Percentiles rank a stretch among this genome's conserved stretches.
phyloP scores from a whole-genome alignment of 1,140 invertebrate species.

The Solen grandis region DNA sequence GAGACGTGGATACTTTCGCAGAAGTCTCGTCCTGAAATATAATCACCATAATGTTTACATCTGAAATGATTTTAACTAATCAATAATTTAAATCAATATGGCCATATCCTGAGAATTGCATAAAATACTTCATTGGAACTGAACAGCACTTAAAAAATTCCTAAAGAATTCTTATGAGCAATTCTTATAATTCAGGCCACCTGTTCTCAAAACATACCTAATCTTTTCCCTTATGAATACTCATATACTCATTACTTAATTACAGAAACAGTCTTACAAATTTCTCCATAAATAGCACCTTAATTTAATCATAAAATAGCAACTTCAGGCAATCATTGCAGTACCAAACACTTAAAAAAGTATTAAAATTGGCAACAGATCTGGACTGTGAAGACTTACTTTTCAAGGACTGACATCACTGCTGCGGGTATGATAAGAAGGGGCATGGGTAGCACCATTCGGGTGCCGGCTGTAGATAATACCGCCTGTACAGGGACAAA shows the following conservation, averaged over 20 bases:
- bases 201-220: too few species aligned
- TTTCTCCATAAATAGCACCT: too few species aligned
- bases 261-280: too few species aligned
- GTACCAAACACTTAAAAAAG: too few species aligned
- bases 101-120: not conserved
- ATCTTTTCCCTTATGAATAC: too few species aligned
- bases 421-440: constrained; percentile 80
- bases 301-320: too few species aligned
- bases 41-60: not conserved
- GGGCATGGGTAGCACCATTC: constrained; percentile 80
- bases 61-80: not conserved
- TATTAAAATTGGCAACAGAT: too few species aligned
- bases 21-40: constrained; percentile 74
- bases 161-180: not conserved
- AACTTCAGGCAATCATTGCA: too few species aligned
- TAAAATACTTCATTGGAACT: not conserved
- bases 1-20: constrained; percentile 74
- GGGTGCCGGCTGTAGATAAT: constrained; percentile 78
- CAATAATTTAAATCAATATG: not conserved
- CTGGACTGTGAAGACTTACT: constrained; percentile 77
- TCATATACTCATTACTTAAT: too few species aligned
- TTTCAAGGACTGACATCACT: constrained; percentile 80
- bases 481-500: constrained; percentile 72
- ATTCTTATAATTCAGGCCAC: too few species aligned
- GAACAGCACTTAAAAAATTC: not conserved